phyloP scores from a whole-genome alignment of 2,888 invertebrate genomes.

The Noctua janthina region DNA sequence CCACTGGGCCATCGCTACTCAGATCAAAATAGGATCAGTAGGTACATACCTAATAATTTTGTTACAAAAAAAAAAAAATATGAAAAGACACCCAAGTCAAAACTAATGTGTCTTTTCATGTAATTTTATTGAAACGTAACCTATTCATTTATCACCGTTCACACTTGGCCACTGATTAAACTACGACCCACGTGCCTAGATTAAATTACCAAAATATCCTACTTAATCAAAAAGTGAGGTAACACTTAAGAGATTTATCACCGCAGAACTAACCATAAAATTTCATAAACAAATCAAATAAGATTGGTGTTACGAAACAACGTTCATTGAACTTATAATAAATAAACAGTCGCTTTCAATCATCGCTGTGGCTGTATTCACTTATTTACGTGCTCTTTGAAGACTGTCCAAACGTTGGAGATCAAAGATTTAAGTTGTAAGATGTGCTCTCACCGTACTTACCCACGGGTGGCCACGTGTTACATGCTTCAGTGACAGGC shows the following conservation, averaged over 20 bases:
- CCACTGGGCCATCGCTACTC: too few relatives aligned
- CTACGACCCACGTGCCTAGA: slow-evolving; percentile 27
- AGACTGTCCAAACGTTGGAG: slow-evolving; percentile 39
- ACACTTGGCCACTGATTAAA: neutral
- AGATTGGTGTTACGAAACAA: slow-evolving; percentile 46
- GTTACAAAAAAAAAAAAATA: too few relatives aligned
- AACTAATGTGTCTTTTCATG: too few relatives aligned
- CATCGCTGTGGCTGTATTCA: slow-evolving; percentile 25
- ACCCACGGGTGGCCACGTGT: neutral
- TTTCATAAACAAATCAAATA: slow-evolving; percentile 45
- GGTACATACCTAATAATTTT: too few relatives aligned
- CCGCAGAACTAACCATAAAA: slow-evolving; percentile 35
- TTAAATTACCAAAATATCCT: slow-evolving; percentile 35
- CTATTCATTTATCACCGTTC: neutral
- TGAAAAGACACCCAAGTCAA: too few relatives aligned
- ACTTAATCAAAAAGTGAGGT: slow-evolving; percentile 35
- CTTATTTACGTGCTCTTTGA: slow-evolving; percentile 59
- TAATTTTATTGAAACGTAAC: too few relatives aligned
- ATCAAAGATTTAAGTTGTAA: slow-evolving; percentile 1
- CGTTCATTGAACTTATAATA: slow-evolving; percentile 47
- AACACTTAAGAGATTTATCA: slow-evolving; percentile 42
- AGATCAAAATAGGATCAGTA: too few relatives aligned
- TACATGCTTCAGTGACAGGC: neutral
- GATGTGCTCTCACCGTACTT: slow-evolving; percentile 4
- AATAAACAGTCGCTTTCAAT: slow-evolving; percentile 54